Percentiles rank a stretch among this genome's conserved stretches.
These are phyloP conservation scores for Holocentrus rufus DNA, from an alignment of 2,797 vertebrate species.

Conservation along the genomic window DNA sequence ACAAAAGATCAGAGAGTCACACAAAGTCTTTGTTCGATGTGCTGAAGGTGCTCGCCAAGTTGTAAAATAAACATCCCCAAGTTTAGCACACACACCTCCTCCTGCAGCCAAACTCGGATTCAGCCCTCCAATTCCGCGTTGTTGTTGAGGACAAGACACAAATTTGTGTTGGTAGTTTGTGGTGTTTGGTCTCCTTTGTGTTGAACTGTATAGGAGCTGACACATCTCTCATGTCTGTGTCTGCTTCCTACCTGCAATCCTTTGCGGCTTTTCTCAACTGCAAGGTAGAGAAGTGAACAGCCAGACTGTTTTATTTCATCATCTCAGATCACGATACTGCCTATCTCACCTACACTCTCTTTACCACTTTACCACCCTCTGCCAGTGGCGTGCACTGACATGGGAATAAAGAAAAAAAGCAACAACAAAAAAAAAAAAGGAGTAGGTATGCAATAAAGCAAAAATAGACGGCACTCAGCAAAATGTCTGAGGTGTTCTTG, in stretches of 20 bases:
- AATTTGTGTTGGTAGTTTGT: slow-evolving; percentile 60
- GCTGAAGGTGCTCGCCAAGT: slow-evolving; percentile 65
- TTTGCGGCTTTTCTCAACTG: slow-evolving; percentile 63
- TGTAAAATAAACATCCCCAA: slow-evolving; percentile 74
- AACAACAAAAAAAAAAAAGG: background rate
- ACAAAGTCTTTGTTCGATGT: slow-evolving; percentile 66
- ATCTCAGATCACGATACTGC: slow-evolving; percentile 62
- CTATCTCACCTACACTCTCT: slow-evolving; percentile 52
- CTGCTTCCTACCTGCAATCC: slow-evolving; percentile 70
- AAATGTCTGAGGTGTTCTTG: slow-evolving; percentile 48
- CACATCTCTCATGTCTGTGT: slow-evolving; percentile 60
- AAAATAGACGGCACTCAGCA: slow-evolving; percentile 53
- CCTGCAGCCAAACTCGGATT: slow-evolving; percentile 40
- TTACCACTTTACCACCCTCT: slow-evolving; percentile 53
- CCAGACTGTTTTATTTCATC: slow-evolving; percentile 64
- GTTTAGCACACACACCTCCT: slow-evolving; percentile 43
- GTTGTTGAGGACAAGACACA: slow-evolving; percentile 57
- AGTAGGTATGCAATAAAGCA: slow-evolving; percentile 21
- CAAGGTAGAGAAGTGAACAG: slow-evolving; percentile 48
- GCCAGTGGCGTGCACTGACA: slow-evolving; percentile 34
- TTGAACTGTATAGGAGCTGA: slow-evolving; percentile 62
- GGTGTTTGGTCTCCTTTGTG: slow-evolving; percentile 65
- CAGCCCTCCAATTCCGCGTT: slow-evolving; percentile 30
- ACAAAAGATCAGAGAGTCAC: slow-evolving; percentile 60
- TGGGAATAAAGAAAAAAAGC: slow-evolving; percentile 32